These are phyloP conservation scores for Ferrisia virgata DNA, from an alignment of 2,888 invertebrate genomes.

Conservation along the genomic window DNA sequence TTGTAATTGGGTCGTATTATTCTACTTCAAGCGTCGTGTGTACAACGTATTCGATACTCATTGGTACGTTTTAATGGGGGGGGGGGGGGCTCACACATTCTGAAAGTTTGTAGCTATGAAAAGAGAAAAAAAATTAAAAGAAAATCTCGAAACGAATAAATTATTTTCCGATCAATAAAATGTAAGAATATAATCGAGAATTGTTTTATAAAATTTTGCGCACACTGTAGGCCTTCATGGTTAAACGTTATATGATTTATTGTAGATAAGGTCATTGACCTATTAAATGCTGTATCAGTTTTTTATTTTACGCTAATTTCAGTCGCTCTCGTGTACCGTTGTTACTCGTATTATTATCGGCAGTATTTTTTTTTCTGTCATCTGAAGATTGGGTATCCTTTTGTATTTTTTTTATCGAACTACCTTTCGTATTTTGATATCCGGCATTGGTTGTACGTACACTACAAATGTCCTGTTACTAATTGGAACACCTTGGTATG, in stretches of 20 bases:
- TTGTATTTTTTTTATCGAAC: background rate
- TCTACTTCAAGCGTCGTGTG: background rate
- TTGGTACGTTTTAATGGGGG: no score
- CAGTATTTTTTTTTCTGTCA: background rate
- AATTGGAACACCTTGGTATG: background rate
- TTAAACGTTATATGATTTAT: background rate
- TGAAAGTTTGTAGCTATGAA: no score
- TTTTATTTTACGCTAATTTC: slow-evolving; percentile 6
- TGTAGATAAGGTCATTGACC: background rate
- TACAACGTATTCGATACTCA: no score
- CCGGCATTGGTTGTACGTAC: background rate
- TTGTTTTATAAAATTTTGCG: background rate
- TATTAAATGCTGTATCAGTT: background rate
- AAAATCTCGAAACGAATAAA: background rate
- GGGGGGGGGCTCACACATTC: no score
- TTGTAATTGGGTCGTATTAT: background rate
- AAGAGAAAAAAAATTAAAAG: background rate
- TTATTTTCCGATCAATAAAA: background rate
- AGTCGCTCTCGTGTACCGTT: background rate
- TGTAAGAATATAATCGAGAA: background rate
- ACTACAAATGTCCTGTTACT: background rate
- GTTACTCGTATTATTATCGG: background rate
- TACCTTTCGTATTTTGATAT: background rate
- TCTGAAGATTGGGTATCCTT: background rate
- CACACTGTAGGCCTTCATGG: background rate